Percentiles rank a stretch among this genome's conserved stretches.
These are phyloP conservation scores for Meghimatium bilineatum DNA, from an alignment of 2,888 invertebrate genomes.

Conservation along the genomic window DNA sequence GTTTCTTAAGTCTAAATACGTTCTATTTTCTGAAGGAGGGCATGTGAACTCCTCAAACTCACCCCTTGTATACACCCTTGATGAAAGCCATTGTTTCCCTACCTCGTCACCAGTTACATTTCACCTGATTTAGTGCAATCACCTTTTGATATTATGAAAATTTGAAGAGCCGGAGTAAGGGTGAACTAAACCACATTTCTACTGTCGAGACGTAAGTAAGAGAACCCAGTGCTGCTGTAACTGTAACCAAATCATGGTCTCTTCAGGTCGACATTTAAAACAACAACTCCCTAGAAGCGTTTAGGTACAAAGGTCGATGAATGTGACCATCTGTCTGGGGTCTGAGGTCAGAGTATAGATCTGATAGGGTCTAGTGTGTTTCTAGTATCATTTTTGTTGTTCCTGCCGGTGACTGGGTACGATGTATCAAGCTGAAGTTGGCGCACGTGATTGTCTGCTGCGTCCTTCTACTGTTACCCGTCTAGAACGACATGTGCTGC, in stretches of 20 bases:
- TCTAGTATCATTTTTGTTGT: neutral
- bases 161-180: no score
- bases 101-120: no score
- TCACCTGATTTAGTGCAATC: no score
- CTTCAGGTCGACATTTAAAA: neutral
- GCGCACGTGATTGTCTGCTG: neutral
- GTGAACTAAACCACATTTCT: no score
- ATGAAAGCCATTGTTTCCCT: no score
- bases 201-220: neutral
- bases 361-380: neutral
- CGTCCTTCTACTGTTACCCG: neutral
- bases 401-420: constrained; percentile 6
- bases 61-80: no score
- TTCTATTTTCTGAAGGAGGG: no score
- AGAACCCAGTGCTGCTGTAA: neutral
- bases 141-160: no score
- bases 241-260: neutral
- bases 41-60: no score
- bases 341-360: neutral
- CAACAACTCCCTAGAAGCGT: neutral
- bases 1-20: no score
- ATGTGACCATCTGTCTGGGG: neutral
- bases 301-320: neutral
- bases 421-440: neutral
- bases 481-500: neutral